phyloP scores from a whole-genome alignment of 2,113 vertebrate genomes.

The Sceloporus tristichus region DNA sequence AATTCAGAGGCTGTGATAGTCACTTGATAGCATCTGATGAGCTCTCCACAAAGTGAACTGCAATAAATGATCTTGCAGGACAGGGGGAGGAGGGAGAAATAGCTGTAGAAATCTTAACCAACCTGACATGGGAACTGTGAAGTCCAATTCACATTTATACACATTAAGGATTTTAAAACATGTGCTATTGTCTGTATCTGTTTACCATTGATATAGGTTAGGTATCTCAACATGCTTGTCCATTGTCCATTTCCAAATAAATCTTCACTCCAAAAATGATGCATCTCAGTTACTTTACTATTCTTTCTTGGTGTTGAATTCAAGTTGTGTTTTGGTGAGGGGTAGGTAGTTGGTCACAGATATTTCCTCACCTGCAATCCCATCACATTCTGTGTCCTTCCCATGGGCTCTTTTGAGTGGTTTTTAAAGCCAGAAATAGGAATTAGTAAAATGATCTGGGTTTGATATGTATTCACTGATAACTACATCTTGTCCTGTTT shows the following conservation, averaged over 20 bases:
- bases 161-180: slow-evolving; percentile 17
- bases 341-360: not conserved
- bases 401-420: not conserved
- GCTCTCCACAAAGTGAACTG: not conserved
- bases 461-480: not conserved
- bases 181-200: slow-evolving; percentile 34
- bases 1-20: not conserved
- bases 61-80: not conserved
- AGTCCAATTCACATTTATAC: slow-evolving; percentile 44
- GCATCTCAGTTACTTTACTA: not conserved
- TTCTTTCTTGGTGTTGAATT: not conserved
- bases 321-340: no score
- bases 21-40: not conserved
- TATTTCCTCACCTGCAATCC: not conserved
- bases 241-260: slow-evolving; percentile 45
- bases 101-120: slow-evolving; percentile 43
- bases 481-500: not conserved
- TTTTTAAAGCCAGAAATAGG: not conserved
- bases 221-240: slow-evolving; percentile 51
- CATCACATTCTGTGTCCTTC: not conserved
- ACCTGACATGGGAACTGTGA: slow-evolving; percentile 66
- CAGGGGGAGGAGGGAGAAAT: not conserved
- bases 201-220: not conserved
- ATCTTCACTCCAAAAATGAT: not conserved
- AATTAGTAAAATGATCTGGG: no score